phyloP scores from a whole-genome alignment of 37 sponge, comb jelly and placozoan species.

The Haliclona indistincta region DNA sequence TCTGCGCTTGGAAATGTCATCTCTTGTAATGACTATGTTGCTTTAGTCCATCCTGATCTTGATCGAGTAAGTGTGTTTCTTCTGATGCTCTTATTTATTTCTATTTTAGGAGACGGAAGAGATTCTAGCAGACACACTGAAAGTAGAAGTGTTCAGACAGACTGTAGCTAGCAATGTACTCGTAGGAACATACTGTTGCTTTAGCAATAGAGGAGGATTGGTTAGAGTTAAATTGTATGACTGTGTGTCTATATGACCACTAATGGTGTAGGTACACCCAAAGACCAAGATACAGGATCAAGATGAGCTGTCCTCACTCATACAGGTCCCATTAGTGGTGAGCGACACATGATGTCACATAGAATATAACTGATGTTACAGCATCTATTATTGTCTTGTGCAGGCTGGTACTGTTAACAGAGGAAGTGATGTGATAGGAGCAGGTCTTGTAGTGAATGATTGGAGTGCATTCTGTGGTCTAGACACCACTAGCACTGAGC shows the following conservation, averaged over 20 bases:
- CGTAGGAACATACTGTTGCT: conserved; percentile 93
- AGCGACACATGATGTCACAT: neutral
- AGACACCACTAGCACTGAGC: conserved; percentile 96
- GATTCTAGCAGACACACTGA: conserved; percentile 88
- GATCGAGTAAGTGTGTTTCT: conserved; percentile 69
- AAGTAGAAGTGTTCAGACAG: conserved; percentile 97
- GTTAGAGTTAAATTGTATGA: conserved; percentile 44
- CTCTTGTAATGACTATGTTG: conserved; percentile 98
- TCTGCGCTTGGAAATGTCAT: conserved; percentile 99
- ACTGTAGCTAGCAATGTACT: conserved; percentile 93
- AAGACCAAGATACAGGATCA: conserved; percentile 92
- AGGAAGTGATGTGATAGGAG: conserved; percentile 96
- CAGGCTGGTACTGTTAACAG: conserved; percentile 98
- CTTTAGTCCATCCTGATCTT: conserved; percentile 96
- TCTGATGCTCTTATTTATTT: neutral
- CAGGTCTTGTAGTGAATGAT: conserved; percentile 97
- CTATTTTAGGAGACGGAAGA: conserved; percentile 93
- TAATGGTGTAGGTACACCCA: conserved; percentile 74
- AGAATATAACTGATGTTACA: neutral
- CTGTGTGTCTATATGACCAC: neutral
- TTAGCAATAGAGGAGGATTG: conserved; percentile 95
- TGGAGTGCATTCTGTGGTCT: conserved; percentile 98
- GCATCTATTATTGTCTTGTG: neutral
- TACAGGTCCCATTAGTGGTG: conserved; percentile 97
- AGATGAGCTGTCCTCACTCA: conserved; percentile 99